Base-by-base conservation (phyloP, 1,140 invertebrate genomes). In the Conus betulinus region DNA sequence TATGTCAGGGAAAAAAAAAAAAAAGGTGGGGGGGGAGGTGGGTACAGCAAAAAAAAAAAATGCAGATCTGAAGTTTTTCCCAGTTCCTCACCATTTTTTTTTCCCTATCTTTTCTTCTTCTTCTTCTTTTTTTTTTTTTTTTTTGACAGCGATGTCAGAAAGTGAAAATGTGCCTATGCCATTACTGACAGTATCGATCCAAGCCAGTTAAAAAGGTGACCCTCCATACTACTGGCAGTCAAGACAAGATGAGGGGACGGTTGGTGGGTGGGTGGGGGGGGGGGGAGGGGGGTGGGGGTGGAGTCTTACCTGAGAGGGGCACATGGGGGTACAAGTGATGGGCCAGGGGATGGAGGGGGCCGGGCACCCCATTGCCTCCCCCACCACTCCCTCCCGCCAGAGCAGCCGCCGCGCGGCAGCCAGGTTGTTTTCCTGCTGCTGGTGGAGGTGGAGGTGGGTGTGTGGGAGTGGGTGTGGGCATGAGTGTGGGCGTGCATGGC, bases 381-480 rank as follows among this genome's bases (percentile, higher is more conserved):
- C 57, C 67, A 83, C 88, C 71, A 39, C 89, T 55, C 60, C 81
- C 85, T 57, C 74, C 57, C 15, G 82, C 85, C 71, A 85, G 87
- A 13, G 89, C 89, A 8, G 86, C 87, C 1, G 89, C 89, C 60
- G 87, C 84, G 87, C 84, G 57, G 89, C 97, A 96, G 97, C 94
- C 97, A 97, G 95, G 98, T 97, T 96, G 97, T 97, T 94, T 97
- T 87, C 97, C 78, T 95, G 93, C 92, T 97, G 93, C 84, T 93
- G 97, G 96, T 98, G 97, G 94, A 98, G 96, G 96, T 98, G 98
- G 94, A 98, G 97, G 96, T 98, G 98, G 91, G 97, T 97, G 57
- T 97, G 57, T 98, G 96, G 57, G 95, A 94, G 92, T 96, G 96
- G 84, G 96, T 94, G 90, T 96, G 98, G 92, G 98, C 97, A 96